Evolutionary conservation across 2,888 invertebrate species (phyloP).

Genomic region (Diaprepes abbreviatus): DNA sequence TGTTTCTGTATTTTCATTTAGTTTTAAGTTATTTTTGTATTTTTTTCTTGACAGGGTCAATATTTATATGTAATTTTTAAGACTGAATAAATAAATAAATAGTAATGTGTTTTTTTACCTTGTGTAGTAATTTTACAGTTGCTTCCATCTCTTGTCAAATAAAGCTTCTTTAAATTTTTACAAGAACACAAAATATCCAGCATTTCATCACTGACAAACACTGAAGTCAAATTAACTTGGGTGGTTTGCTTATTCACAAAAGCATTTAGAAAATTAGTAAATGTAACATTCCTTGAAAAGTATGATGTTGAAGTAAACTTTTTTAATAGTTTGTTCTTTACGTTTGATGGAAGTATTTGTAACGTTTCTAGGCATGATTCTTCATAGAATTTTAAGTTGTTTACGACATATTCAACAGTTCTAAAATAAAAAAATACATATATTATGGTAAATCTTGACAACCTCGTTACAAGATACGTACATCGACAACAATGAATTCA

Average conservation of each 20-base stretch:
- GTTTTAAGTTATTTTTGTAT: too few relatives aligned
- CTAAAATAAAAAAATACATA: conserved; percentile 44
- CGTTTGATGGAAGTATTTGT: conserved; percentile 54
- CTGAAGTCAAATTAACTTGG: conserved; percentile 60
- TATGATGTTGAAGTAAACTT: conserved; percentile 55
- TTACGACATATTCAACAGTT: conserved; percentile 53
- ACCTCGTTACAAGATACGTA: neutral
- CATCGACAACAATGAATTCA: conserved; percentile 5
- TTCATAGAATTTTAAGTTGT: conserved; percentile 53
- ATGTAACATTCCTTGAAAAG: conserved; percentile 56
- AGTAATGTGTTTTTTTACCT: too few relatives aligned
- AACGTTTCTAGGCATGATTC: conserved; percentile 51
- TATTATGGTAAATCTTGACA: neutral
- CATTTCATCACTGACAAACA: conserved; percentile 59
- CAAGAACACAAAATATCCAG: conserved; percentile 58
- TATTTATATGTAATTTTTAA: too few relatives aligned
- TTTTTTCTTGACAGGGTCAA: too few relatives aligned
- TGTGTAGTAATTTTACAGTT: conserved; percentile 53
- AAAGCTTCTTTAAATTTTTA: conserved; percentile 57
- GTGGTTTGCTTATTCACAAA: conserved; percentile 59
- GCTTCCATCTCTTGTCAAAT: conserved; percentile 55
- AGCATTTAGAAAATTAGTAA: conserved; percentile 55
- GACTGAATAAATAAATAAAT: too few relatives aligned
- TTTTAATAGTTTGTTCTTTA: conserved; percentile 60
- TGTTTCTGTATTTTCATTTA: too few relatives aligned